Evolutionary conservation across 2,113 vertebrate genomes (phyloP).

Genomic region (Pluvialis apricaria): DNA sequence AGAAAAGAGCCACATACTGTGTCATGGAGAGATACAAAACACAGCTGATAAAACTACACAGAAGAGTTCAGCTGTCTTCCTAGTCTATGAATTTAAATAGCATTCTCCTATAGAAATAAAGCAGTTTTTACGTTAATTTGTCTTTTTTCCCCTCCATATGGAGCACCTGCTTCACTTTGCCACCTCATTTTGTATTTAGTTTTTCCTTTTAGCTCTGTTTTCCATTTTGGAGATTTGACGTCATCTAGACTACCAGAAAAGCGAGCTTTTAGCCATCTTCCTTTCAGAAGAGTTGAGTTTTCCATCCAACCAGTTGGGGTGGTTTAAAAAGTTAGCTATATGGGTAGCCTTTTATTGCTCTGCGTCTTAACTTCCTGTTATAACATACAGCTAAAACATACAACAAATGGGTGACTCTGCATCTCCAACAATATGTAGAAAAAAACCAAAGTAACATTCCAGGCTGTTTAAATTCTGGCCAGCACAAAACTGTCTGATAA

Average conservation of each 20-base stretch:
- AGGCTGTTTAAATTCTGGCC: neutral
- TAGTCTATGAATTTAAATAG: neutral
- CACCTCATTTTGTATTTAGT: neutral
- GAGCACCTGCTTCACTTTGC: neutral
- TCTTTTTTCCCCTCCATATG: neutral
- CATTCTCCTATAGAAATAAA: neutral
- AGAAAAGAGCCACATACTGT: conserved; percentile 37
- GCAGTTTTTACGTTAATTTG: neutral
- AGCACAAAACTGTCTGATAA: neutral
- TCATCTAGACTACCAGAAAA: neutral
- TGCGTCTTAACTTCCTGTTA: neutral
- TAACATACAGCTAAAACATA: neutral
- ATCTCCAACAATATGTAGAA: neutral
- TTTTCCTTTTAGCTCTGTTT: neutral
- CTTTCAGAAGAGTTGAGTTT: neutral
- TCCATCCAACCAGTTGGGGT: neutral
- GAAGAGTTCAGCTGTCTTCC: conserved; percentile 22
- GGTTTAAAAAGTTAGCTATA: neutral
- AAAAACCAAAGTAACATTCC: neutral
- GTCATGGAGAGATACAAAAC: conserved; percentile 36
- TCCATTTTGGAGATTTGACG: neutral
- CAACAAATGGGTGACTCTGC: neutral
- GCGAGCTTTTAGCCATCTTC: neutral
- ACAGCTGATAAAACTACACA: conserved; percentile 38
- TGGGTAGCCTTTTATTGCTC: neutral